A percentile compares a stretch with the other conserved stretches of the same genome.
Conservation (phyloP, 2,888 invertebrate genomes). For the Dicranocentrus wangi region DNA sequence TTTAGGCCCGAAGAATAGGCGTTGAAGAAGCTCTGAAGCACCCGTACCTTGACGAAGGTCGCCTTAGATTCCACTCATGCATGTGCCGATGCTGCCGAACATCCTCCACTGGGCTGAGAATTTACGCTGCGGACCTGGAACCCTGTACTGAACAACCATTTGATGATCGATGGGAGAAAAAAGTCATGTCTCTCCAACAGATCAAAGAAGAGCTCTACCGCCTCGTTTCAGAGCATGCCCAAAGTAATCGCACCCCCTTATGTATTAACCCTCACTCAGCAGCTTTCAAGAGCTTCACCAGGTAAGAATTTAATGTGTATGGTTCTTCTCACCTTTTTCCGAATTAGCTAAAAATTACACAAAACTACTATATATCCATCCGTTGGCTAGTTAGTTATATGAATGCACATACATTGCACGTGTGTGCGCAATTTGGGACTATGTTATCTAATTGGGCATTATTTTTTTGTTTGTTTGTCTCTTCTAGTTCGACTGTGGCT, state of each 20-base stretch:
- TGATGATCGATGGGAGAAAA: slow-evolving; percentile 97
- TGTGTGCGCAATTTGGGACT: too few relatives aligned
- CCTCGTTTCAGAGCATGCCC: slow-evolving; percentile 97
- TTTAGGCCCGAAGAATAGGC: slow-evolving; percentile 92
- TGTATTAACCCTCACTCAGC: slow-evolving; percentile 99
- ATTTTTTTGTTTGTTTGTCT: slow-evolving; percentile 12
- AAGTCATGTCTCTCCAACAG: slow-evolving; percentile 92
- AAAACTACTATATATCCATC: too few relatives aligned
- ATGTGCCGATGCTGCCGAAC: slow-evolving; percentile 99
- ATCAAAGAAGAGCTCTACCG: slow-evolving; percentile 99
- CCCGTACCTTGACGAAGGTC: slow-evolving; percentile 97
- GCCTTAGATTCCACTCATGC: slow-evolving; percentile 98
- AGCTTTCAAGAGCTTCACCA: slow-evolving; percentile 99
- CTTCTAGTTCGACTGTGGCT: slow-evolving; percentile 92
- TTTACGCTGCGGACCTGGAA: slow-evolving; percentile 93
- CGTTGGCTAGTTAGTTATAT: too few relatives aligned
- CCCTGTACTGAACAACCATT: slow-evolving; percentile 92
- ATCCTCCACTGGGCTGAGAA: slow-evolving; percentile 80
- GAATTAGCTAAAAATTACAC: too few relatives aligned
- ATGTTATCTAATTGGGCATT: too few relatives aligned
- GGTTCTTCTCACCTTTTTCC: not conserved
- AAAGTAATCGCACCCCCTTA: slow-evolving; percentile 95
- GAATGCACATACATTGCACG: too few relatives aligned
- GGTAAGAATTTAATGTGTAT: slow-evolving; percentile 87
- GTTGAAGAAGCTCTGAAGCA: slow-evolving; percentile 96